phyloP scores from a whole-genome alignment of 37 sponge, comb jelly and placozoan species.

The Crambe crambe region DNA sequence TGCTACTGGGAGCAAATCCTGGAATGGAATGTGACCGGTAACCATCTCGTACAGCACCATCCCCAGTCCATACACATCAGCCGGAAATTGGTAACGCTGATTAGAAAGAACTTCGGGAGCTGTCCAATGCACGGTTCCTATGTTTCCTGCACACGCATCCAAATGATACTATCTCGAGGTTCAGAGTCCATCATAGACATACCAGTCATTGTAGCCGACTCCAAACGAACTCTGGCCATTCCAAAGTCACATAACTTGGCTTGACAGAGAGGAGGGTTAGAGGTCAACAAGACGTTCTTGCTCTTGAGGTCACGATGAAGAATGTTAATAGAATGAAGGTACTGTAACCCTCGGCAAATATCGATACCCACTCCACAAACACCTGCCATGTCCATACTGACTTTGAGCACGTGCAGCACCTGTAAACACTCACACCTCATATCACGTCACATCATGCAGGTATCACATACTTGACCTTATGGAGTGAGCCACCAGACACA shows the following conservation, averaged over 20 bases:
- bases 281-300: conserved; percentile 71
- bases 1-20: conserved; percentile 69
- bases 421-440: background rate
- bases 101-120: conserved; percentile 87
- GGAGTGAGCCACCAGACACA: conserved; percentile 75
- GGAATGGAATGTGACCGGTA: conserved; percentile 62
- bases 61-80: conserved; percentile 87
- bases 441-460: background rate
- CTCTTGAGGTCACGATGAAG: conserved; percentile 84
- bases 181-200: background rate
- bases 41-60: conserved; percentile 89
- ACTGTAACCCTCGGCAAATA: conserved; percentile 76
- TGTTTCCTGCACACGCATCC: conserved; percentile 49
- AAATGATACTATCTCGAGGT: background rate
- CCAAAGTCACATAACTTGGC: conserved; percentile 96
- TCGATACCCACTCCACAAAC: conserved; percentile 35
- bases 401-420: conserved; percentile 47
- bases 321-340: conserved; percentile 86
- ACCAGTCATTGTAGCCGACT: conserved; percentile 90
- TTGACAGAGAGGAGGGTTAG: conserved; percentile 50
- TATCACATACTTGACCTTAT: too few species aligned
- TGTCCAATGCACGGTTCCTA: conserved; percentile 93
- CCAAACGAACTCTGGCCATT: conserved; percentile 74
- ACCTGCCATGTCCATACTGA: conserved; percentile 13
- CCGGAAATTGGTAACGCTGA: conserved; percentile 72